Base-by-base conservation (phyloP, 2,888 invertebrate genomes). In the Cerceris ruficornis region DNA sequence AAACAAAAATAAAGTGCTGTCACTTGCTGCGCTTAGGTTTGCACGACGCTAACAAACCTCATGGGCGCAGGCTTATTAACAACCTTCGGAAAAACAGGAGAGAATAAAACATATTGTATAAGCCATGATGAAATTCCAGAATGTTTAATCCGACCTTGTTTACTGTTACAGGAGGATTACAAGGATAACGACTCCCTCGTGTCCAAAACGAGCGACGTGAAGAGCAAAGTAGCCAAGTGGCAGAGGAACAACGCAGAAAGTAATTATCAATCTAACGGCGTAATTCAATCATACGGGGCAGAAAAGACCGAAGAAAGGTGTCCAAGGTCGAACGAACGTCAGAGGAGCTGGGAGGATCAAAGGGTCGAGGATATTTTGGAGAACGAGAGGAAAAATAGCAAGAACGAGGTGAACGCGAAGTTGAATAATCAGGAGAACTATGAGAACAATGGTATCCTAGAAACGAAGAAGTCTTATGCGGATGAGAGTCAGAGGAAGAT, bases 341-440 rank as follows among this genome's bases (percentile, higher is more conserved):
- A 70, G 7, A 81, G 42, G 1, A 41, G 52, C 6, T 83, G 83
- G 79, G 80, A 84, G 13, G 77, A 75, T 0, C 81, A 81, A 13
- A 65, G 76, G 17, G 79, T 80, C 8, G 84, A 86, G n/a, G 84
- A 89, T 46, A 80, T 86, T 13, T 71, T 86, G 46, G 87, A 88
- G 61, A 77, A 85, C 71, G 86, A 86, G 42, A 77, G 87, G n/a
- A 88, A 85, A 59, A 90, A 90, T 58, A 88, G 82, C 60, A 91
- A 89, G 68, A 90, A 89, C 60, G 88, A 87, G 64, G 84, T 90
- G 42, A 90, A 91, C 67, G 90, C 90, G 9, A 91, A 89, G 46
- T 60, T 91, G 39, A 91, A 91, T 57, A 90, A 89, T 66, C 88
- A 84, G 7, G 90, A 87, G 14, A 86, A 78, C 9, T 62, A 75